Evolutionary conservation across 2,113 vertebrate genomes (phyloP), one percentile per base, ranked within the genome.

Genomic region (Benitochromis conjunctus): DNA sequence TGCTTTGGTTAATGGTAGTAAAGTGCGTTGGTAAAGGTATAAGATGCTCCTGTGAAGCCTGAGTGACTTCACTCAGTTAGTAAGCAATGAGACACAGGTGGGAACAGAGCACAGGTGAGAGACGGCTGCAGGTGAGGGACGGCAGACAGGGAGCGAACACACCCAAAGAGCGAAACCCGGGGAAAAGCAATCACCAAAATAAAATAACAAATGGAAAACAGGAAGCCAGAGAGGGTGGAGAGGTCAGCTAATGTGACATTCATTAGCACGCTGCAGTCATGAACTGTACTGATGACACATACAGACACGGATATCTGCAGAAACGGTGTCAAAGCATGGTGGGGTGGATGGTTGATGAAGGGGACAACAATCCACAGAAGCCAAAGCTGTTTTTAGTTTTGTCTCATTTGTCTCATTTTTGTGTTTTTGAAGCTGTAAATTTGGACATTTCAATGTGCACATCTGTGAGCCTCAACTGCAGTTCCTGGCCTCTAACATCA

Each of bases 31-130:
- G 24, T 31, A 64, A 58, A 58, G 26, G 56, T 55, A 55, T 26
- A 57, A 14, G 29, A 41, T 0, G 2, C 34, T 13, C 19, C 19
- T 38, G 62, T 38, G 62, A 38, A 66, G 34, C 34, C 6, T 41
- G n/a, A n/a, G n/a, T 71, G 7, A 0, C n/a, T 46, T 71, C 13
- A 71, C 38, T 69, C 64, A 26, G 38, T 1, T 43, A 69, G n/a
- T 24, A 69, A 69, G 38, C 0, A 43, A 8, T 2, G 38, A 69
- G 64, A 24, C 64, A 69, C 64, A 0, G 36, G 62, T 21, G 62
- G 10, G 60, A 8, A 8, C 60, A 0, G 9, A 7, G 19, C 34
- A 3, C 29, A 0, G 58, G 57, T 18, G 8, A n/a, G 9, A 66
- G 36, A 1, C 7, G 3, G 36, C 36, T 66, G n/a, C 62, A 41